These are phyloP conservation scores for Cataglyphis cursor DNA, from an alignment of 2,888 invertebrate species.

Conservation along the genomic window DNA sequence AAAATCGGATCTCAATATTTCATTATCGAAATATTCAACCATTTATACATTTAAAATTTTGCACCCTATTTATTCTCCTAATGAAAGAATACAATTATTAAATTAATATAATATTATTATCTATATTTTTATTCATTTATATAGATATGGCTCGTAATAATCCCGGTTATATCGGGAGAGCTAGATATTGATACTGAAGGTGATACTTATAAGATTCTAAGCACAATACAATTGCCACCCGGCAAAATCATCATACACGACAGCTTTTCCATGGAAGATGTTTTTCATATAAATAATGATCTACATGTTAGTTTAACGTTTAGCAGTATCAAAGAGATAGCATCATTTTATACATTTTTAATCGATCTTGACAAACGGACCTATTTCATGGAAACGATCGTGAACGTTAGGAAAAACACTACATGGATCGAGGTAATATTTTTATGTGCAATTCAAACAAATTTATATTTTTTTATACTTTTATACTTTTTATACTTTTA, in stretches of 20 bases:
- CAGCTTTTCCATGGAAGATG: constrained; percentile 88
- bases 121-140: neutral
- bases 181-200: constrained; percentile 84
- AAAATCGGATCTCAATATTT: no score
- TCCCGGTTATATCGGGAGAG: constrained; percentile 77
- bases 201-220: constrained; percentile 79
- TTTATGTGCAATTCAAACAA: neutral
- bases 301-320: constrained; percentile 89
- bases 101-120: constrained; percentile 1
- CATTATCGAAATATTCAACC: no score
- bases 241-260: constrained; percentile 89
- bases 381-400: constrained; percentile 87
- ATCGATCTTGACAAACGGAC: constrained; percentile 85
- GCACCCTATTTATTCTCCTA: neutral
- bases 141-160: constrained; percentile 77
- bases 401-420: constrained; percentile 86
- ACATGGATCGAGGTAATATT: constrained; percentile 87
- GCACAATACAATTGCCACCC: constrained; percentile 87
- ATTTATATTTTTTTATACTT: neutral
- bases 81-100: neutral
- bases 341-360: constrained; percentile 87
- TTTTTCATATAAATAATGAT: constrained; percentile 88
- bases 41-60: no score
- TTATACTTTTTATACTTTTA: neutral
- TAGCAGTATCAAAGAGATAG: constrained; percentile 86